Evolutionary conservation across 2,797 vertebrate genomes (phyloP), one percentile per base, ranked within the genome.

Genomic region (Tamandua tetradactyla): DNA sequence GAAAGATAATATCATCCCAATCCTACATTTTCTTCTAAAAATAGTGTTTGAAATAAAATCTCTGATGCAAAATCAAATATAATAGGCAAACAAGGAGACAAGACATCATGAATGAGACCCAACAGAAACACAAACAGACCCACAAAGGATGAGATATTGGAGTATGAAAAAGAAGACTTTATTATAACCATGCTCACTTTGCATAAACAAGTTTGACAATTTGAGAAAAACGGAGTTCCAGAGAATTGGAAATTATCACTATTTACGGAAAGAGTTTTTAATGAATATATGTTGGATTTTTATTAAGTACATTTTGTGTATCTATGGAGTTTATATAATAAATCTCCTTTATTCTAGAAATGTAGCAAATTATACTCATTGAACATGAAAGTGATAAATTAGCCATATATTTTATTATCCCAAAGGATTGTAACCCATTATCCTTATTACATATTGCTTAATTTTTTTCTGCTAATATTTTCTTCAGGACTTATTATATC

Each of bases 151-250:
- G 47, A 93, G 35, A 85, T 30, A 47, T 10, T 47, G 47, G 35
- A 79, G 8, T 44, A 62, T 64, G 40, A 49, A 75, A 37, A 85
- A 85, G 80, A 7, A 79, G 42, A 78, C 15, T 75, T 88, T 76
- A 69, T 44, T 64, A 72, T 32, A 47, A 85, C 27, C 7, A 57
- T 44, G 12, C 37, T 84, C 75, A 90, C 12, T 87, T 7, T 42
- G 44, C 66, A 76, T 83, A 72, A 87, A 72, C 11, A 87, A 78
- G 59, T 72, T 72, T 82, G 64, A 87, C 40, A 81, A 62, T 71
- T 69, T 52, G 12, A 82, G 10, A 79, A 93, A 91, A 94, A 71
- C 0, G 1, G 47, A 96, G 91, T 86, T 47, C 86, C 13, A 91
- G 14, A 91, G 80, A 82, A 79, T 22, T 30, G 79, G 52, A 55